Conservation (phyloP, 2,888 invertebrate species). For the Athetis lepigone region DNA sequence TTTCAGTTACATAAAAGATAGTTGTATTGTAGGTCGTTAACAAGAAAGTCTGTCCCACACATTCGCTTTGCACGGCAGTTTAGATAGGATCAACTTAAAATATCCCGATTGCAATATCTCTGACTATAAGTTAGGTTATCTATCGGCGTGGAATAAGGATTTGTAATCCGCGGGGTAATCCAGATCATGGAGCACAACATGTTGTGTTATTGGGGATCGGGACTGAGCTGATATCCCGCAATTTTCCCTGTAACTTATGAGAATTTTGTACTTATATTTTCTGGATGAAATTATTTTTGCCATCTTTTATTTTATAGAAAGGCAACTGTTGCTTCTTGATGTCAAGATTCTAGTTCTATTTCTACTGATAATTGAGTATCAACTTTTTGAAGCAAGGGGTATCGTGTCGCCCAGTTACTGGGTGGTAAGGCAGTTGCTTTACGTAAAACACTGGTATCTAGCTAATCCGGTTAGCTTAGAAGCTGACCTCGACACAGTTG, state of each 20-base stretch:
- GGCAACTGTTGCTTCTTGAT: neutral
- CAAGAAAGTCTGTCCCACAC: conserved; percentile 82
- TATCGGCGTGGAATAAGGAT: conserved; percentile 73
- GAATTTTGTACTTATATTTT: conserved; percentile 38
- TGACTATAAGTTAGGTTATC: conserved; percentile 71
- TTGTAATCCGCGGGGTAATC: conserved; percentile 78
- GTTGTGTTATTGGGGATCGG: conserved; percentile 59
- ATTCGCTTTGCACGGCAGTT: conserved; percentile 77
- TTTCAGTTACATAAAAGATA: conserved; percentile 76
- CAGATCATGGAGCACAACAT: conserved; percentile 71
- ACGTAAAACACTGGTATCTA: too few species aligned
- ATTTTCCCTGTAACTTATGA: conserved; percentile 50
- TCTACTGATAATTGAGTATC: neutral
- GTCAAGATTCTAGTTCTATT: neutral
- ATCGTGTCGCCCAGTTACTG: too few species aligned
- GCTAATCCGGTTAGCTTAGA: too few species aligned
- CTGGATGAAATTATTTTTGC: conserved; percentile 8
- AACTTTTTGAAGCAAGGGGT: too few species aligned
- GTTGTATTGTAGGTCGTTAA: conserved; percentile 77
- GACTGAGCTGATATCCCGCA: conserved; percentile 43
- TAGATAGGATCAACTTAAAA: conserved; percentile 79
- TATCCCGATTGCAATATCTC: conserved; percentile 75
- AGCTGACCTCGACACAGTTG: too few species aligned
- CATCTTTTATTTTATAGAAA: conserved; percentile 16
- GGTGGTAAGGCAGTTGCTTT: too few species aligned